Conservation (phyloP, 1,140 invertebrate genomes). For the Ips nitidus region DNA sequence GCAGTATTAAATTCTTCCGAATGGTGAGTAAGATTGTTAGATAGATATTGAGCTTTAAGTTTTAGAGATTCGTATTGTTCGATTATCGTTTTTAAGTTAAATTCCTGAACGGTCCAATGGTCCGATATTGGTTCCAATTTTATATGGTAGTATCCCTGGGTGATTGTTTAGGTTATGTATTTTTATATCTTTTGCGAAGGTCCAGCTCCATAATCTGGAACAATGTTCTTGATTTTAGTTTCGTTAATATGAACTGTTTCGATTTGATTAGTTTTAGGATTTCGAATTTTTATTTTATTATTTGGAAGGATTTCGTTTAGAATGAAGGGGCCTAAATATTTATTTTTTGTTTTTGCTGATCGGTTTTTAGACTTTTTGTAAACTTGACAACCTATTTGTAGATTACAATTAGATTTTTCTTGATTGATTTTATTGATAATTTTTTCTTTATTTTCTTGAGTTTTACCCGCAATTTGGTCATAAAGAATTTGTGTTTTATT, state of each 20-base stretch:
- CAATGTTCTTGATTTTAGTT: conserved; percentile 21
- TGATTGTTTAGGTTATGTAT: conserved; percentile 14
- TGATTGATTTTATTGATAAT: conserved; percentile 22
- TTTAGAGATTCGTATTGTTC: conserved; percentile 6
- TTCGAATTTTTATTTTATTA: conserved; percentile 19
- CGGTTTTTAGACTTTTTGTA: conserved; percentile 15
- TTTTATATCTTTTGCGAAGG: conserved; percentile 11
- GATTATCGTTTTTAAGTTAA: conserved; percentile 11
- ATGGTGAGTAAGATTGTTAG: conserved; percentile 8
- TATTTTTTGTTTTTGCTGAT: conserved; percentile 22
- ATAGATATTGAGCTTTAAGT: neutral
- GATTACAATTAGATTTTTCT: conserved; percentile 8
- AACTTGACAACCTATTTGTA: conserved; percentile 10
- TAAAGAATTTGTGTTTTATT: no score
- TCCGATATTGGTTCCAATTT: conserved; percentile 16
- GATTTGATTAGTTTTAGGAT: conserved; percentile 12
- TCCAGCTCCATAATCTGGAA: conserved; percentile 13
- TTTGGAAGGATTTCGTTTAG: conserved; percentile 18
- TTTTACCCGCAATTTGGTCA: no score
- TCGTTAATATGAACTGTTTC: conserved; percentile 23
- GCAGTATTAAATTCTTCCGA: conserved; percentile 16
- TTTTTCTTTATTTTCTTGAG: conserved; percentile 18
- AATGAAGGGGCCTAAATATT: conserved; percentile 22
- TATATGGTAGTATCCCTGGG: conserved; percentile 21
- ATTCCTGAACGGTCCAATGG: conserved; percentile 18